Evolutionary conservation across 2,113 vertebrate genomes (phyloP).

Genomic region (Daubentonia madagascariensis): DNA sequence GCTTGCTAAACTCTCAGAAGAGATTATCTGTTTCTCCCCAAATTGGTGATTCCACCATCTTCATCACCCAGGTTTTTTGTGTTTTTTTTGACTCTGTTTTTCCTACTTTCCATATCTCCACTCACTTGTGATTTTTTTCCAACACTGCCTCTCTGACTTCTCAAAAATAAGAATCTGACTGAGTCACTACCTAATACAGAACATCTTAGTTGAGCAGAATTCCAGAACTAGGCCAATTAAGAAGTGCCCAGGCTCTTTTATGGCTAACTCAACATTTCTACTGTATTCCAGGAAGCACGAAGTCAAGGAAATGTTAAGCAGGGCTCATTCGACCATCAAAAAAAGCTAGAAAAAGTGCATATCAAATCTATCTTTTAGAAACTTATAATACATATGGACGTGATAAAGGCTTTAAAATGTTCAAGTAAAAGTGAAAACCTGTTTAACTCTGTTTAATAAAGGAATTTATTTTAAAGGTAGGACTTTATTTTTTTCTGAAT

Average conservation of each 20-base stretch:
- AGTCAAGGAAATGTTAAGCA: neutral
- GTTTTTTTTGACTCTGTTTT: neutral
- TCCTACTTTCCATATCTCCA: neutral
- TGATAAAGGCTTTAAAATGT: neutral
- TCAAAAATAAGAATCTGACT: neutral
- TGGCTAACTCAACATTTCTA: neutral
- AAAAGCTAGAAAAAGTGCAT: neutral
- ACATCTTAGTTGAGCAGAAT: neutral
- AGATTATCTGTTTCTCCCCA: neutral
- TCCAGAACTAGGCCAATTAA: neutral
- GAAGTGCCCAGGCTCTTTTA: neutral
- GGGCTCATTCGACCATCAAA: neutral
- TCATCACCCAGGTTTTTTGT: neutral
- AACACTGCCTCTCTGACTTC: neutral
- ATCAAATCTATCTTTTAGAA: neutral
- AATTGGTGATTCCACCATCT: neutral
- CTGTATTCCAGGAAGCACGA: neutral
- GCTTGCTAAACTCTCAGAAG: neutral
- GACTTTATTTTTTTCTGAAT: neutral
- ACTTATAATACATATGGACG: neutral
- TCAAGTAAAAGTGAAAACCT: neutral
- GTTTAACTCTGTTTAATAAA: neutral
- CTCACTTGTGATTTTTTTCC: neutral
- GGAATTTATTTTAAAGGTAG: neutral
- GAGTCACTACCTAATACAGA: neutral